phyloP scores from a whole-genome alignment of 2,888 invertebrate species.

The Odontomyia ornata region DNA sequence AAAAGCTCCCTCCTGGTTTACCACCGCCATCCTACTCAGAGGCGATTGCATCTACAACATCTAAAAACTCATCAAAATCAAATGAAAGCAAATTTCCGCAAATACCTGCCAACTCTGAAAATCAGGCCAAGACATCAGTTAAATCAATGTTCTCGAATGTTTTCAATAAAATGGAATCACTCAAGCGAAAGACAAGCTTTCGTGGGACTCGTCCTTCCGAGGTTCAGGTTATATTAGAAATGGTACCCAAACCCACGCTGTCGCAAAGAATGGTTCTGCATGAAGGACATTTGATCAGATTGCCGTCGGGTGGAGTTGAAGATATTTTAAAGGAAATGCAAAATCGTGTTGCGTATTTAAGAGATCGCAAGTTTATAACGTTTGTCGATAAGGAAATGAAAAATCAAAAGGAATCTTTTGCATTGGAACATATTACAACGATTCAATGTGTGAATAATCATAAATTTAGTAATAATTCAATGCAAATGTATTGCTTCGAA shows the following conservation, averaged over 20 bases:
- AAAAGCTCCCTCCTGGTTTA: constrained; percentile 46
- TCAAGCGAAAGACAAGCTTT: constrained; percentile 61
- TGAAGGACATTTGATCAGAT: constrained; percentile 62
- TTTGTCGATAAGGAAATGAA: constrained; percentile 77
- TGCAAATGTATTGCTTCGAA: constrained; percentile 64
- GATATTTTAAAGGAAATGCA: constrained; percentile 80
- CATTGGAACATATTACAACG: constrained; percentile 68
- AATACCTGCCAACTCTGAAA: constrained; percentile 32
- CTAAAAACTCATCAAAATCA: constrained; percentile 26
- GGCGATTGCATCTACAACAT: constrained; percentile 56
- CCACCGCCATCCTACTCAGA: constrained; percentile 62
- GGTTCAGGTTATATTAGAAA: constrained; percentile 59
- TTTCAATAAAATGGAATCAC: constrained; percentile 58
- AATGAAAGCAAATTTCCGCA: constrained; percentile 26
- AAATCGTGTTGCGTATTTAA: constrained; percentile 75
- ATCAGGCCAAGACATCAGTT: constrained; percentile 43
- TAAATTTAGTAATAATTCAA: constrained; percentile 64
- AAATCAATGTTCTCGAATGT: constrained; percentile 59
- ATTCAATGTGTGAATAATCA: constrained; percentile 63
- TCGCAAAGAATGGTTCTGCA: constrained; percentile 61
- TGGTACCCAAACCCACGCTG: constrained; percentile 62
- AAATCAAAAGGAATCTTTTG: constrained; percentile 74
- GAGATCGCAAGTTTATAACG: constrained; percentile 77
- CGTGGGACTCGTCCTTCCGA: constrained; percentile 55
- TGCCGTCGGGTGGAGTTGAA: constrained; percentile 70